Conservation (phyloP, 2,888 invertebrate genomes). For the Latrodectus elegans region DNA sequence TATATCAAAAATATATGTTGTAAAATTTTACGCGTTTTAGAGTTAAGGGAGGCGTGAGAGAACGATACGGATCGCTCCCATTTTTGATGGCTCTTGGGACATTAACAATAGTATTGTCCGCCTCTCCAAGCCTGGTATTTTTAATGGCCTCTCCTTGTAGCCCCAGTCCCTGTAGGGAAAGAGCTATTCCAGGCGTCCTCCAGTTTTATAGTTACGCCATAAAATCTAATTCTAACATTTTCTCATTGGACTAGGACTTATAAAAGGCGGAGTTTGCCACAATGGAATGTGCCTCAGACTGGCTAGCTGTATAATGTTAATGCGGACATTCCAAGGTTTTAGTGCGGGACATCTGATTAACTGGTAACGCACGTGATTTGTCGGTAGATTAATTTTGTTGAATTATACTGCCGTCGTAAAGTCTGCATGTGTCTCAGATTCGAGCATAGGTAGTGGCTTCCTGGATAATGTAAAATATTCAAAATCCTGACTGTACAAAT, state of each 20-base stretch:
- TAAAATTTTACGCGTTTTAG: constrained; percentile 65
- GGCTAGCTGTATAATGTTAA: constrained; percentile 61
- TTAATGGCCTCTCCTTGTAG: constrained; percentile 50
- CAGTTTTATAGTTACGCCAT: constrained; percentile 64
- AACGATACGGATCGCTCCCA: constrained; percentile 41
- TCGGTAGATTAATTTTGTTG: constrained; percentile 67
- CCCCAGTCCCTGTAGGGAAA: constrained; percentile 49
- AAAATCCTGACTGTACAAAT: neutral
- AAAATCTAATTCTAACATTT: constrained; percentile 55
- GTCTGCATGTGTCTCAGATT: constrained; percentile 8
- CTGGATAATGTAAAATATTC: constrained; percentile 7
- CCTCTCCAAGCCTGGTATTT: constrained; percentile 42
- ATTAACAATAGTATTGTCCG: constrained; percentile 62
- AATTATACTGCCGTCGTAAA: constrained; percentile 62
- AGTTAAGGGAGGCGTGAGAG: constrained; percentile 55
- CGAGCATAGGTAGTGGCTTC: constrained; percentile 8
- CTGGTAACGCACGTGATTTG: constrained; percentile 67
- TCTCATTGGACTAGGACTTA: constrained; percentile 53
- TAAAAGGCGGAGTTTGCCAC: constrained; percentile 62
- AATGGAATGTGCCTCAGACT: constrained; percentile 46
- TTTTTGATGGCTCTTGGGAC: constrained; percentile 55
- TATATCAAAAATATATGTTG: constrained; percentile 55
- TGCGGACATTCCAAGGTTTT: constrained; percentile 53
- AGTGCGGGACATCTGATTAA: constrained; percentile 66
- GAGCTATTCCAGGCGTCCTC: constrained; percentile 64